Conservation (phyloP, 2,113 vertebrate species). For the Dasypus novemcinctus region DNA sequence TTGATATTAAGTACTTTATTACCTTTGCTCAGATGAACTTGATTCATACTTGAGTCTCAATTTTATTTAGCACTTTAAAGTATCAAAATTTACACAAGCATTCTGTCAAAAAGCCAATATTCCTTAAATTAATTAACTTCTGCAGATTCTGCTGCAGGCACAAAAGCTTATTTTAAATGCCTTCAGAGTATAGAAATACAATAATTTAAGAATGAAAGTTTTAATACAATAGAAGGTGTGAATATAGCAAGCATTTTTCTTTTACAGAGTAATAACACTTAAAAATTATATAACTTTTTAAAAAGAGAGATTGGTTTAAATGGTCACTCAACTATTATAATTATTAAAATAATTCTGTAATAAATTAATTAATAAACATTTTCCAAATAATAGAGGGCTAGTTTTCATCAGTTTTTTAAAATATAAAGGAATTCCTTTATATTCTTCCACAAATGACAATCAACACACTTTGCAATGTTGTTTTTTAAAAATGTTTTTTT, state of each 20-base stretch:
- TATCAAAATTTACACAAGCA: slow-evolving; percentile 81
- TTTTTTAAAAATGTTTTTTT: no score
- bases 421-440: slow-evolving; percentile 70
- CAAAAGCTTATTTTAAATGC: slow-evolving; percentile 62
- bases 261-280: background rate
- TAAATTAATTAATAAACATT: slow-evolving; percentile 65
- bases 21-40: slow-evolving; percentile 74
- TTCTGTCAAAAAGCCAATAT: slow-evolving; percentile 80
- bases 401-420: slow-evolving; percentile 66
- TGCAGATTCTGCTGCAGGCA: slow-evolving; percentile 67
- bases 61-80: slow-evolving; percentile 81
- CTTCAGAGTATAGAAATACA: slow-evolving; percentile 79
- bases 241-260: background rate
- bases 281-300: background rate
- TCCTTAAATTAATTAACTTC: slow-evolving; percentile 61
- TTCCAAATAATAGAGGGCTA: slow-evolving; percentile 63
- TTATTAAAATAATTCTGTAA: slow-evolving; percentile 62
- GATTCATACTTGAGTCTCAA: slow-evolving; percentile 80
- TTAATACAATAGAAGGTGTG: slow-evolving; percentile 16
- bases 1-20: slow-evolving; percentile 81
- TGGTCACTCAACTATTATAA: slow-evolving; percentile 58
- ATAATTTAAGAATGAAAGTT: slow-evolving; percentile 74
- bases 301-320: background rate
- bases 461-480: slow-evolving; percentile 69
- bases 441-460: slow-evolving; percentile 66